A percentile compares a stretch with the other conserved stretches of the same genome.
Conservation (phyloP, 2,888 invertebrate species). For the Geotrupes spiniger region DNA sequence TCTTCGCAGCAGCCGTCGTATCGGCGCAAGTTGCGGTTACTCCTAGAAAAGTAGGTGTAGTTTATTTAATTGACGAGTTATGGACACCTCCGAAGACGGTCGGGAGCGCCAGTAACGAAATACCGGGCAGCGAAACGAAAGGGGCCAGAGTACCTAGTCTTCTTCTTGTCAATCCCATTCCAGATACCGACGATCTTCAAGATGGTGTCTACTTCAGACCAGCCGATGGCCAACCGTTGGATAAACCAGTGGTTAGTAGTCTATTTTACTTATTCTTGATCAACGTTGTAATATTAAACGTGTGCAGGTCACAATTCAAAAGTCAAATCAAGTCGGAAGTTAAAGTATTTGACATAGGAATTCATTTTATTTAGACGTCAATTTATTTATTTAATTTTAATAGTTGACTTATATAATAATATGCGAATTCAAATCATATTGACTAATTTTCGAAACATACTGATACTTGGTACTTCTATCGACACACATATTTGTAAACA, state of each 20-base stretch:
- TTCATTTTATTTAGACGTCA: too few relatives aligned
- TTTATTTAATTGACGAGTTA: slow-evolving; percentile 35
- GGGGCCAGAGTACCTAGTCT: slow-evolving; percentile 17
- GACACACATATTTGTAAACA: too few relatives aligned
- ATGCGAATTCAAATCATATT: too few relatives aligned
- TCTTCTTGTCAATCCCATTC: slow-evolving; percentile 29
- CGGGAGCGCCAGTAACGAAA: slow-evolving; percentile 28
- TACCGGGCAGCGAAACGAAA: slow-evolving; percentile 23
- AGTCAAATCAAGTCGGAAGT: too few relatives aligned
- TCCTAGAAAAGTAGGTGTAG: slow-evolving; percentile 31
- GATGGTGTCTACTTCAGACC: slow-evolving; percentile 46
- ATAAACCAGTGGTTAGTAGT: slow-evolving; percentile 35
- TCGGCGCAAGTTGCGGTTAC: slow-evolving; percentile 8
- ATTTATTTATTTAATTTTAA: too few relatives aligned
- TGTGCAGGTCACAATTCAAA: too few relatives aligned
- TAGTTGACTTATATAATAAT: too few relatives aligned
- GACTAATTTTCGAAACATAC: too few relatives aligned
- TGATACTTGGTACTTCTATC: too few relatives aligned
- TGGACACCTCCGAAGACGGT: slow-evolving; percentile 8
- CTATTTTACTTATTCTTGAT: not conserved
- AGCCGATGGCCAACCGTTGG: slow-evolving; percentile 35
- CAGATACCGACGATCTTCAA: slow-evolving; percentile 34
- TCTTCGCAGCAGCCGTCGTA: slow-evolving; percentile 9
- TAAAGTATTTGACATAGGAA: too few relatives aligned
- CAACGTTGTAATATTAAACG: too few relatives aligned